Conservation (phyloP, 2,888 invertebrate genomes). For the Eupsilia transversa region DNA sequence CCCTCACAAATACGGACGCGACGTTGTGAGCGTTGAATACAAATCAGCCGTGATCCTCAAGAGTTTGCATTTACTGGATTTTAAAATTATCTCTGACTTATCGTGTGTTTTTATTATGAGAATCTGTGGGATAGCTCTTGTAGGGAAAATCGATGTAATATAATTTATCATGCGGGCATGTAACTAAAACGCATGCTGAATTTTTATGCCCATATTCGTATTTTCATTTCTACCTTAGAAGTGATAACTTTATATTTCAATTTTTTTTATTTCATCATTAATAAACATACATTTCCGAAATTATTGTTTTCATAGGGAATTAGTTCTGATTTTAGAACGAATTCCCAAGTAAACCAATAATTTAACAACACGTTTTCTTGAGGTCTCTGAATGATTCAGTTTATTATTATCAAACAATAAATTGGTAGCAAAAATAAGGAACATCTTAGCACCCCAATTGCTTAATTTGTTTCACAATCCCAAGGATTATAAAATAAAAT, state of each 20-base stretch:
- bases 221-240: not conserved
- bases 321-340: too few species aligned
- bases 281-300: too few species aligned
- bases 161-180: too few species aligned
- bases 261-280: too few species aligned
- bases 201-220: too few species aligned
- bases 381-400: not conserved
- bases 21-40: conserved; percentile 77
- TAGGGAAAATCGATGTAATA: not conserved
- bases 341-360: not conserved
- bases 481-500: not conserved
- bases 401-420: not conserved
- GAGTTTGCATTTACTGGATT: conserved; percentile 70
- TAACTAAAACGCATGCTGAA: not conserved
- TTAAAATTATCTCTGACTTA: conserved; percentile 62
- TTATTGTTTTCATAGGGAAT: too few species aligned
- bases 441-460: not conserved
- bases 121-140: not conserved
- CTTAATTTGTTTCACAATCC: not conserved
- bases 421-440: not conserved
- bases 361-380: not conserved
- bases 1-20: conserved; percentile 76
- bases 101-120: conserved; percentile 46
- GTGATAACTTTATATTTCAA: not conserved
- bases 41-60: conserved; percentile 77